Base-by-base conservation (phyloP, 2,113 vertebrate species). In the Rutilus rutilus region DNA sequence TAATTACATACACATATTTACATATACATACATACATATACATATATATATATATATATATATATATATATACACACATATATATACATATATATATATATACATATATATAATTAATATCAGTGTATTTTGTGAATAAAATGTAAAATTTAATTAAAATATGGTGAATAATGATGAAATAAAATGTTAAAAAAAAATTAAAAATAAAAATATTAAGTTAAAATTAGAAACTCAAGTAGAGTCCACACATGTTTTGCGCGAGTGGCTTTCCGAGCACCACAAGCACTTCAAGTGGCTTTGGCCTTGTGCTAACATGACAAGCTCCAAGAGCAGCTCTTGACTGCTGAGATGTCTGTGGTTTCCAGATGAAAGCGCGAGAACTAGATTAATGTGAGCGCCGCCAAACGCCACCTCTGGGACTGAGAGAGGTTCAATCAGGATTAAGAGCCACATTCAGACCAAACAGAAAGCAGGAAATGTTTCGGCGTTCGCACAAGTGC, bases 261-360 rank as follows among this genome's bases (percentile, higher is more conserved):
- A 17, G 6, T 52, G 30, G 14, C 50, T 36, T 25, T 83, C 4
- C 0, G 1, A 27, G 25, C 75, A 33, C 25, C 75, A 77, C 75
- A 57, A 77, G 50, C 75, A 77, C n/a, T 77, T 77, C 25, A 77
- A 77, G 75, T 78, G 75, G 84, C 64, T 50, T 85, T 85, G 84
- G 84, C 75, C 45, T 64, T 67, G 42, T 25, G 84, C 60, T 60
- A 30, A 62, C 83, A 47, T 27, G 39, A 74, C 60, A 81, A 33
- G 17, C 62, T 73, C 50, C 67, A 60, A 39, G 50, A 67, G 45
- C 50, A 73, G 67, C 64, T 80, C 77, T 78, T 74, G 65, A 81
- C 67, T 69, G 77, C 39, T 67, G 74, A 50, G 30, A 67, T 67
- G 83, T 78, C 39, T 85, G 83, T 50, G 83, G 74, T 67, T 42